Base-by-base conservation (phyloP, 2,797 vertebrate genomes). In the Heterohyrax brucei region DNA sequence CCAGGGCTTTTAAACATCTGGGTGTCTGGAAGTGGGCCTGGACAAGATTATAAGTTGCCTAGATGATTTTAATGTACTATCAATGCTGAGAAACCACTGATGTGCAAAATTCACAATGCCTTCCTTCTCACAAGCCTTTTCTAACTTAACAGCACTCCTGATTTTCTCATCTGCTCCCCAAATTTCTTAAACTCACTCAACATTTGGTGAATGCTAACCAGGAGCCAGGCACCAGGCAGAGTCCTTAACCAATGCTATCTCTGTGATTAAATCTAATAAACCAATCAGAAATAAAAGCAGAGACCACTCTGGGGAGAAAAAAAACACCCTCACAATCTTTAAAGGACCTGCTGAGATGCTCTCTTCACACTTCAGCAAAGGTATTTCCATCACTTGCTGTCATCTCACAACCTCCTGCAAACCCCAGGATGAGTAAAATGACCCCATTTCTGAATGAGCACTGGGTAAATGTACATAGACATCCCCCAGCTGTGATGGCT, bases 221-320 rank as follows among this genome's bases (percentile, higher is more conserved):
- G 77, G 33, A 94, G 14, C 44, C 72, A 80, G 61, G 22, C 21
- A 96, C 62, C 39, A 61, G 30, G 44, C 12, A 53, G 62, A 28
- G 48, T 44, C 46, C 72, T 82, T 73, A 83, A n/a, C 61, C 50
- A 73, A 24, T 39, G 46, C 56, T 73, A 33, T 59, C 39, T 91
- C 86, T 61, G 48, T 22, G 56, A 89, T 66, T 77, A 95, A 92
- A 90, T n/a, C 21, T 2, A 89, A 16, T 30, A 89, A 93, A 81
- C 10, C 10, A 61, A 77, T 10, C 22, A 75, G n/a, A 80, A 92
- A 59, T 59, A 75, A 93, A 9, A 84, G 64, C 12, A 87, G 46
- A 94, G 28, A 82, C 6, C n/a, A 91, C 12, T 48, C 64, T 59
- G 10, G 28, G 14, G 33, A 8, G 24, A 1, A 50, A 78, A 73